Conservation (phyloP, 2,113 vertebrate species). For the Lynx canadensis region DNA sequence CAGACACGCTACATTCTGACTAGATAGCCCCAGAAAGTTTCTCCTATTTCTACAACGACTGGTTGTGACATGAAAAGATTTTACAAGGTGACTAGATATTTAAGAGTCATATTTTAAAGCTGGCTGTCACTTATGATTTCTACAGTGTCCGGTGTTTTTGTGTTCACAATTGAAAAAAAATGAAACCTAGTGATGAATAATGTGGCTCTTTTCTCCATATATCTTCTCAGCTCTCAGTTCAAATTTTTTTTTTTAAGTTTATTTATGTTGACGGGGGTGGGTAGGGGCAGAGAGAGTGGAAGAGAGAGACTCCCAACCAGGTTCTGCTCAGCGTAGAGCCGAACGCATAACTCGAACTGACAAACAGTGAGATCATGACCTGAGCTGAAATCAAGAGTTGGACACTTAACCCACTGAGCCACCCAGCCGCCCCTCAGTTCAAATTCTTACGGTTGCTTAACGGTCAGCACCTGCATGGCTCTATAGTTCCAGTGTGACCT, state of each 20-base stretch:
- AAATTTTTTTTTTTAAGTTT: neutral
- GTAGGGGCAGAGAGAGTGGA: no score
- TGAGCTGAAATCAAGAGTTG: no score
- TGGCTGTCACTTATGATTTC: neutral
- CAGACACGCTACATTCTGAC: neutral
- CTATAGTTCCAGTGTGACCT: neutral
- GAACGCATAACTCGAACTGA: no score
- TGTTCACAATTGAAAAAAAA: neutral
- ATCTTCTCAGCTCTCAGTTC: neutral
- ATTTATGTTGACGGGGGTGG: no score
- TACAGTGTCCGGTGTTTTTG: neutral
- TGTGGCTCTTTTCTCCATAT: neutral
- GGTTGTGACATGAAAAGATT: neutral
- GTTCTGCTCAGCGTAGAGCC: no score
- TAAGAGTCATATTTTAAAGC: conserved; percentile 2
- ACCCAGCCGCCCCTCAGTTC: neutral
- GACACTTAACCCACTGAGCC: no score
- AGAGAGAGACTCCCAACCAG: no score
- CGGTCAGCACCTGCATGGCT: neutral
- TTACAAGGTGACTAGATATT: neutral
- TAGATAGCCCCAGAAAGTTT: neutral
- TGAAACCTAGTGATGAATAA: neutral
- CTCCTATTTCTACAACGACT: neutral
- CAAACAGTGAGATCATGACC: no score
- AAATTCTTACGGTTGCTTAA: neutral